These are phyloP conservation scores for Halictus rubicundus DNA, from an alignment of 1,140 invertebrate genomes.

Conservation along the genomic window DNA sequence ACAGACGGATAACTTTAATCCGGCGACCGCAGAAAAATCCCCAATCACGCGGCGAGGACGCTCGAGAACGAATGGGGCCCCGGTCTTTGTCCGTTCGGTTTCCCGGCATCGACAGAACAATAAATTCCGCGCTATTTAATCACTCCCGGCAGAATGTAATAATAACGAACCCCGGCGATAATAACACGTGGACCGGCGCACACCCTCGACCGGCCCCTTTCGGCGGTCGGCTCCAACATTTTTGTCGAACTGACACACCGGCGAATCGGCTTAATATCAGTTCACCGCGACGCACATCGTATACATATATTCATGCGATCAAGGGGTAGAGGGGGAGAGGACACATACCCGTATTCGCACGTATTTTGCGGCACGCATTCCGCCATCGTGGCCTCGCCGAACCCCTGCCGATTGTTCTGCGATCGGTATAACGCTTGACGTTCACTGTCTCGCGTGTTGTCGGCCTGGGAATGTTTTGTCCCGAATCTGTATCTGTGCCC, in stretches of 20 bases:
- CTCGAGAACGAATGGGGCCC: too few species aligned
- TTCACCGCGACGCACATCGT: constrained; percentile 8
- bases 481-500: constrained; percentile 36
- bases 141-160: constrained; percentile 19
- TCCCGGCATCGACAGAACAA: not conserved
- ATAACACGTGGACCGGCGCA: not conserved
- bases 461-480: constrained; percentile 29
- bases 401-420: constrained; percentile 31
- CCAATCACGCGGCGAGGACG: too few species aligned
- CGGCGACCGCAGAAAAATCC: too few species aligned
- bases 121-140: constrained; percentile 28
- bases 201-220: not conserved
- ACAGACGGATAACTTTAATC: too few species aligned
- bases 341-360: not conserved
- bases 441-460: too few species aligned
- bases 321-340: too few species aligned
- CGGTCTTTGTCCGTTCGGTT: not conserved
- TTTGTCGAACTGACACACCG: constrained; percentile 48
- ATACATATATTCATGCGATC: constrained; percentile 13
- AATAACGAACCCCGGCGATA: not conserved
- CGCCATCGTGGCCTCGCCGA: not conserved
- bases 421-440: not conserved
- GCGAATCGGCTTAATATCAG: constrained; percentile 54
- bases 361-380: not conserved
- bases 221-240: constrained; percentile 23